Base-by-base conservation (phyloP, 2,888 invertebrate genomes). In the Ochropleura plecta region DNA sequence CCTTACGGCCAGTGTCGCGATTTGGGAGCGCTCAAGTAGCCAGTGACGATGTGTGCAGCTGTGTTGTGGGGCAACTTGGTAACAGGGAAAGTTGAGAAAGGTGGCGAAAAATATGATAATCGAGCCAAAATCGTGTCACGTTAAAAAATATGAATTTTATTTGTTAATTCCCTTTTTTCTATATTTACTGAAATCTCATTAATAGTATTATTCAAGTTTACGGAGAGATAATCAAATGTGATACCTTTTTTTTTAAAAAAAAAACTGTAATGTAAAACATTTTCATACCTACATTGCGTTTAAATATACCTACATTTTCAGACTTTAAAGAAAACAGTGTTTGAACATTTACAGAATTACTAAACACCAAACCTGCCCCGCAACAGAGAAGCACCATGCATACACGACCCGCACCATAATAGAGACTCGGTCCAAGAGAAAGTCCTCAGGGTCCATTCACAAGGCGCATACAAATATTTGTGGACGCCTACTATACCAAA, bases 391-490 rank as follows among this genome's bases (percentile, higher is more conserved):
- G 73, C 71, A 84, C 77, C 84, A 81, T 84, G 85, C 86, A 88
- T 80, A 88, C 85, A 88, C 86, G 81, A 86, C 73, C 70, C 85
- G 89, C 90, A 92, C 90, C 90, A 89, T 91, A 93, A 92, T 92
- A 94, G 93, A 94, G 92, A 92, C 92, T 91, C 90, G 86, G 88
- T 89, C 87, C 89, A 89, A 94, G 96, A 95, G 96, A 96, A 96
- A 96, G 96, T 96, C 95, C 93, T 95, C 94, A 91, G 91, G 89
- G 93, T 91, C 94, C 95, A 96, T 96, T 96, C 96, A 96, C 96
- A 95, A 93, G 92, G 91, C 93, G 96, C 95, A 96, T 96, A 96
- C 96, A 96, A 96, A 96, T 96, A 96, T 96, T 95, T 95, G 95
- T 94, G 91, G 91, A 94, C 94, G 93, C 94, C 95, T 94, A 92